Evolutionary conservation across 23 tunicate genomes (phyloP), one percentile per base, ranked within the genome.

Genomic region (Phallusia fumigata): DNA sequence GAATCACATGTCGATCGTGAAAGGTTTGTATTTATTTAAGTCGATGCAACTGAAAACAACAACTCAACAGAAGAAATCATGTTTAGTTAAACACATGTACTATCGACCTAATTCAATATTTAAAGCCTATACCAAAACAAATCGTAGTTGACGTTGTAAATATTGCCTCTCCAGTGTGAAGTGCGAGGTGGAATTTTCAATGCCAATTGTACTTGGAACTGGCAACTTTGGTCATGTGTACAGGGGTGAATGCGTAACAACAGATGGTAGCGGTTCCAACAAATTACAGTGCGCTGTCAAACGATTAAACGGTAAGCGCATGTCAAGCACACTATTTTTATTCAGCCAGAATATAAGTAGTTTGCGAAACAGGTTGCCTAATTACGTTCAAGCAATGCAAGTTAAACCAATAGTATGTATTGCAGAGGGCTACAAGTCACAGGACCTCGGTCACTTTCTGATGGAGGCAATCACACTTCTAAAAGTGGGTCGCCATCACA

Each of bases 151-250:
- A 22, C 69, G 13, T 58, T 21, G 28, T 58, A 6, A 8, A 58
- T 58, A 16, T 58, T 24, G 2, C 5, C 69, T 6, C 73, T 82
- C 32, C 85, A 91, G 96, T 11, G 88, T 91, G 0, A 75, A 83
- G 30, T 91, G 96, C 64, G 80, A 83, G 18, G 77, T 91, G 78
- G 87, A 91, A 73, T 86, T 86, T 76, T 82, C 96, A n/a, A 91
- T 91, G 96, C 96, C 96, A 11, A 87, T 91, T 47, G 82, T 91
- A 28, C 79, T 91, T 0, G 96, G 96, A 35, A 91, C 91, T 13
- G 96, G 96, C n/a, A 86, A 91, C 79, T 91, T 91, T 65, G 91
- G 96, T 8, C 96, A 91, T 33, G 96, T 91, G 3, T 91, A 86
- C 52, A 86, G 76, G 33, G 96, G 90, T 34, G 85, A 65, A 6